Percentiles rank a stretch among this genome's conserved stretches.
Conservation (phyloP, 2,888 invertebrate genomes). For the Uropetala carovei region DNA sequence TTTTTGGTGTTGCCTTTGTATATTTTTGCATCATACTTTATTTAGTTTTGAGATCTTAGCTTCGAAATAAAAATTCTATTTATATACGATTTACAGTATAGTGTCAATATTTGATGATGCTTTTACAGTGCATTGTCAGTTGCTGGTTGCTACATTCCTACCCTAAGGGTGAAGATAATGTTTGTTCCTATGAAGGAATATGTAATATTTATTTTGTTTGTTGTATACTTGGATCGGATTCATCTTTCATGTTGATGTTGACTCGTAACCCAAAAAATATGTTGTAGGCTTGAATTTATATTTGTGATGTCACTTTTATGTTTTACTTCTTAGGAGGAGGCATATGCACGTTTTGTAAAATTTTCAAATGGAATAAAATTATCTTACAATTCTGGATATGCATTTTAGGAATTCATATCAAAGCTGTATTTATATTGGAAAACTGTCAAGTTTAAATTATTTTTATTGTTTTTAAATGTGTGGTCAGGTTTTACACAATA, state of each 20-base stretch:
- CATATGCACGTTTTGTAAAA: too few relatives aligned
- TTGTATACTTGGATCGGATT: neutral
- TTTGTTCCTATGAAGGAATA: conserved; percentile 43
- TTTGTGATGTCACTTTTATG: too few relatives aligned
- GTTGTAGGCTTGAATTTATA: neutral
- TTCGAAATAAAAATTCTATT: neutral
- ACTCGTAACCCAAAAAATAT: too few relatives aligned
- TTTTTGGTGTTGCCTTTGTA: neutral
- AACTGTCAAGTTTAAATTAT: too few relatives aligned
- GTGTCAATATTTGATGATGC: conserved; percentile 42
- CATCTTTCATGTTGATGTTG: neutral
- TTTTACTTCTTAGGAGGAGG: too few relatives aligned
- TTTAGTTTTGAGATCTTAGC: conserved; percentile 5
- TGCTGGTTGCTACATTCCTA: conserved; percentile 37
- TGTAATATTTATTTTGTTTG: conserved; percentile 39
- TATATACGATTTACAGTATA: neutral
- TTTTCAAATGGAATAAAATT: too few relatives aligned
- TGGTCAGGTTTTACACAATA: too few relatives aligned
- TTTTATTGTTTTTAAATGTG: too few relatives aligned
- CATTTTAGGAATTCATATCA: too few relatives aligned
- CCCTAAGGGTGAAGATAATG: conserved; percentile 61
- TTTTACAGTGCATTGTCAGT: conserved; percentile 15
- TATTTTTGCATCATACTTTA: neutral
- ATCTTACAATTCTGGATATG: too few relatives aligned
- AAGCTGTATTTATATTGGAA: too few relatives aligned